Evolutionary conservation across 2,113 vertebrate species (phyloP).

Genomic region (Misgurnus mizolepis): DNA sequence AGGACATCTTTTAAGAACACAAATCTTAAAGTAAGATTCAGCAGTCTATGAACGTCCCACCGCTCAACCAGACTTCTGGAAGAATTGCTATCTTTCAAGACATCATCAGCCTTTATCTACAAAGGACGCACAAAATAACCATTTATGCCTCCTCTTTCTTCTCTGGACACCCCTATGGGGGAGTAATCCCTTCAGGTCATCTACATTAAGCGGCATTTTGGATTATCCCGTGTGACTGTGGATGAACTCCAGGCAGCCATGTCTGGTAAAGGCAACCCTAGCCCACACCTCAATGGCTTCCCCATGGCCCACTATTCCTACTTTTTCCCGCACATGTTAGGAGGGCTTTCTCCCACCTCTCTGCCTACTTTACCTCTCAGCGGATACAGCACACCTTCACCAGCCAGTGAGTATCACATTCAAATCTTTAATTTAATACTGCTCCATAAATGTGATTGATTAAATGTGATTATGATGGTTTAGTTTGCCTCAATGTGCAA

Average conservation of each 20-base stretch:
- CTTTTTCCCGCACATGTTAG: slow-evolving; percentile 94
- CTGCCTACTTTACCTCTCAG: slow-evolving; percentile 87
- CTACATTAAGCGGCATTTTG: slow-evolving; percentile 9
- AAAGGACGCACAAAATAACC: background rate
- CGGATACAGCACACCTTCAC: slow-evolving; percentile 95
- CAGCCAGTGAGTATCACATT: slow-evolving; percentile 88
- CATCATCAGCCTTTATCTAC: background rate
- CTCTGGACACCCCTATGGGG: slow-evolving; percentile 59
- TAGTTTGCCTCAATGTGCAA: background rate
- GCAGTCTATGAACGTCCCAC: background rate
- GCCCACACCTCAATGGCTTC: slow-evolving; percentile 90
- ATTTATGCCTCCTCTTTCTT: slow-evolving; percentile 2
- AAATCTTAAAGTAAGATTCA: background rate
- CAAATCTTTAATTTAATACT: background rate
- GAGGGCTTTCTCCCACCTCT: slow-evolving; percentile 88
- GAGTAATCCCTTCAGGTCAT: slow-evolving; percentile 56
- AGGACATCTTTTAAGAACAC: background rate
- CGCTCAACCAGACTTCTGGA: background rate
- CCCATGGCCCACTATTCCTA: slow-evolving; percentile 92
- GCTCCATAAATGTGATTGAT: background rate
- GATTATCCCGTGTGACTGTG: slow-evolving; percentile 44
- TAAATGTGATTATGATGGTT: background rate
- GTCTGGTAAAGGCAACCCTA: slow-evolving; percentile 94
- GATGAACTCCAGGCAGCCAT: slow-evolving; percentile 73
- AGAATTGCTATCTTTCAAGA: background rate